Base-by-base conservation (phyloP, 2,113 vertebrate genomes). In the Scytalopus superciliaris region DNA sequence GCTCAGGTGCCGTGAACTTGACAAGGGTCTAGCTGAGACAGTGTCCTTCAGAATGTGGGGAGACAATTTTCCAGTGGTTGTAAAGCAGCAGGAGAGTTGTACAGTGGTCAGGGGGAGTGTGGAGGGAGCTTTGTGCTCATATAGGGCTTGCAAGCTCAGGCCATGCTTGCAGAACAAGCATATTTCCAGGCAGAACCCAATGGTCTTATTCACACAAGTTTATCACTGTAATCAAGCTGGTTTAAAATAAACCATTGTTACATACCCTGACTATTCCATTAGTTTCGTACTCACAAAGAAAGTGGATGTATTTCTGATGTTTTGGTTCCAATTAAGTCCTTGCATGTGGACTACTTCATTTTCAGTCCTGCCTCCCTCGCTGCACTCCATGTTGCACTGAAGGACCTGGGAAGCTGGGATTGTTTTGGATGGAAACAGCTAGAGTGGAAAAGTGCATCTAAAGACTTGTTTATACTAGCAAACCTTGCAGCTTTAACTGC, bases 201-300 rank as follows among this genome's bases (percentile, higher is more conserved):
- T 31, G 25, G 25, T 19, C 28, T 80, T 60, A 37, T 53, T 83
- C 30, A 69, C 24, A 40, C 68, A 31, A 17, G 16, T 33, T 75
- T 18, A 15, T 69, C 55, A 44, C 50, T 0, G 0, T 56, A 74
- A 66, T 77, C 42, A 74, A 56, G 4, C 27, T 72, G 27, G 19
- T 52, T 88, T 49, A 53, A 93, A 85, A 69, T 3, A 79, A 67
- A 42, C 7, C 8, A 44, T 18, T 74, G 44, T 52, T 81, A 30
- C 19, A 44, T 13, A 49, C 27, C n/a, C 50, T 5, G 0, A 7
- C 30, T 28, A 67, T 25, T 66, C 11, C 3, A 0, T 66, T 74
- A 28, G 17, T 52, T 50, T 37, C 7, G 12, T 56, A 70, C 12
- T 84, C 44, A 37, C 47, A 69, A 89, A 47, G 33, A 27, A 90